Evolutionary conservation across 2,113 vertebrate species (phyloP).

Genomic region (Shinisaurus crocodilurus): DNA sequence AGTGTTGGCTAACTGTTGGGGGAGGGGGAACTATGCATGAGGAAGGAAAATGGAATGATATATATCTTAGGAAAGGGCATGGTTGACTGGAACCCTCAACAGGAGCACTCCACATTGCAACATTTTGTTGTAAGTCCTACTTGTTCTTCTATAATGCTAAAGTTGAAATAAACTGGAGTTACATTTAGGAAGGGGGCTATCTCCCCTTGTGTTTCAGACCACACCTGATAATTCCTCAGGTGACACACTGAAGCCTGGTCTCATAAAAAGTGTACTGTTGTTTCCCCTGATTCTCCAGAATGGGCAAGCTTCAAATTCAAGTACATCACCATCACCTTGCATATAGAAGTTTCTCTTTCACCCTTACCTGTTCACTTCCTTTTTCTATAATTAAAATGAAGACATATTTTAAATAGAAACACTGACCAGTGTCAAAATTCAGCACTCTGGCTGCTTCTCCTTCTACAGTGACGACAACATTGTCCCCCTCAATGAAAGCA

Average conservation of each 20-base stretch:
- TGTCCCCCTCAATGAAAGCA: constrained; percentile 76
- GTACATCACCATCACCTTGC: neutral
- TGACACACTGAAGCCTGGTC: neutral
- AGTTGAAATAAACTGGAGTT: neutral
- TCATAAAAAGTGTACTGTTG: neutral
- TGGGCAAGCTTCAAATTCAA: neutral
- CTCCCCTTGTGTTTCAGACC: too few species aligned
- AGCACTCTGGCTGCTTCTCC: constrained; percentile 78
- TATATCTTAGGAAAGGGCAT: neutral
- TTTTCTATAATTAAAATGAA: neutral
- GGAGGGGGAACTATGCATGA: too few species aligned
- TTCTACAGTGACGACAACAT: constrained; percentile 80
- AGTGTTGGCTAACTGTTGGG: too few species aligned
- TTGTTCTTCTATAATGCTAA: neutral
- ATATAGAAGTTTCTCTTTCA: neutral
- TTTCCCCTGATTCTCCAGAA: neutral
- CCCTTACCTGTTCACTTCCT: neutral
- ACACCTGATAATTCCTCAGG: neutral
- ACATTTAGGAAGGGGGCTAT: too few species aligned
- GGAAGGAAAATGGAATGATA: too few species aligned
- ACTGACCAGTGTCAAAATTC: constrained; percentile 81
- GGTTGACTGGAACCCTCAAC: neutral
- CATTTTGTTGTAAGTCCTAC: neutral
- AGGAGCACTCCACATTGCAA: neutral
- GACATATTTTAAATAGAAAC: neutral